Evolutionary conservation across 2,888 invertebrate species (phyloP).

Genomic region (Molorchus minor): DNA sequence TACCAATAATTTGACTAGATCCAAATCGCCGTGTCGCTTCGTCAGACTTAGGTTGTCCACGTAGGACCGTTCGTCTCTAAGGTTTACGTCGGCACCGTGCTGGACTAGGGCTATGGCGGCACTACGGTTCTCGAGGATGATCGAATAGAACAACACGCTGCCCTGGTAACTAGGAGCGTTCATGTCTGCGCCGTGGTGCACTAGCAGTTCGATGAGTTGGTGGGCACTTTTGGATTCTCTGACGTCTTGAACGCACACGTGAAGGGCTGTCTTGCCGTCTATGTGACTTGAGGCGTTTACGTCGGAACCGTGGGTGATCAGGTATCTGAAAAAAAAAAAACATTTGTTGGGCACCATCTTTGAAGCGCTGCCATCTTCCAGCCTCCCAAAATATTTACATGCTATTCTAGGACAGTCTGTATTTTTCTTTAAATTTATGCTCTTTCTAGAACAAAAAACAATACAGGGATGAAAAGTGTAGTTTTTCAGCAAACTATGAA

Average conservation of each 20-base stretch:
- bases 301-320: conserved; percentile 52
- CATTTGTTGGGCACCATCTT: no score
- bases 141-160: conserved; percentile 62
- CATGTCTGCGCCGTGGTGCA: conserved; percentile 55
- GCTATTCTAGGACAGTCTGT: no score
- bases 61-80: conserved; percentile 67
- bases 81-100: conserved; percentile 72
- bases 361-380: no score
- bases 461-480: no score
- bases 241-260: conserved; percentile 70
- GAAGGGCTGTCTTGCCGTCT: conserved; percentile 66
- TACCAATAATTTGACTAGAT: conserved; percentile 60
- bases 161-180: conserved; percentile 58
- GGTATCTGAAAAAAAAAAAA: conserved; percentile 39
- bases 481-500: no score
- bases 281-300: conserved; percentile 57
- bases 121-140: conserved; percentile 60
- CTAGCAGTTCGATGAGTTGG: conserved; percentile 63
- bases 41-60: conserved; percentile 69
- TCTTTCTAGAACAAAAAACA: no score
- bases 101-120: conserved; percentile 69
- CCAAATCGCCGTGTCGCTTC: conserved; percentile 60
- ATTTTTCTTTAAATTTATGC: no score
- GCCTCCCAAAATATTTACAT: no score
- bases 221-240: conserved; percentile 65